These are phyloP conservation scores for Strix uralensis DNA, from an alignment of 2,113 vertebrate genomes.

Conservation along the genomic window DNA sequence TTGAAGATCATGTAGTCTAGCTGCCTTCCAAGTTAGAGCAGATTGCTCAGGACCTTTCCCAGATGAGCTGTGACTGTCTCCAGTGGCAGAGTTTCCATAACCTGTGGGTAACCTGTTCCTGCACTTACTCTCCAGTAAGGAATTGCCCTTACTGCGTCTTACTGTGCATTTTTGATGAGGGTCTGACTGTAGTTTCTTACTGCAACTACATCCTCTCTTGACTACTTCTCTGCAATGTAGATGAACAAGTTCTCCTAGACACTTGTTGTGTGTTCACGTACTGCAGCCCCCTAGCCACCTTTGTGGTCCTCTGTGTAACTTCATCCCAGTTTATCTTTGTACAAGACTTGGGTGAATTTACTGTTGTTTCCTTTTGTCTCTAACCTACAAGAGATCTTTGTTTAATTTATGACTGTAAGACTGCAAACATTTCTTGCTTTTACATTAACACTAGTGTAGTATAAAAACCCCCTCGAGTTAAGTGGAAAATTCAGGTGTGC, in stretches of 20 bases:
- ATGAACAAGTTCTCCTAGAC: not conserved
- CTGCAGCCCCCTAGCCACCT: not conserved
- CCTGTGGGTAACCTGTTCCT: not conserved
- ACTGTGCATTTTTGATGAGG: not conserved
- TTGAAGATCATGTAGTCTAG: not conserved
- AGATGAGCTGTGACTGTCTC: not conserved
- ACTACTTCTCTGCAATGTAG: not conserved
- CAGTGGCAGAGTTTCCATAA: not conserved
- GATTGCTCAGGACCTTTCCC: not conserved
- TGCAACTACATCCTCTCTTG: not conserved
- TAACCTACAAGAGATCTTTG: not conserved
- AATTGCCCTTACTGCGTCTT: not conserved
- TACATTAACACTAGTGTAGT: not conserved
- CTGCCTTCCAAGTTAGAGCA: not conserved
- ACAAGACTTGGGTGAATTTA: not conserved
- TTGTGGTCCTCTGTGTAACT: not conserved
- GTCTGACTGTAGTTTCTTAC: not conserved
- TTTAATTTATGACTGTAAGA: not conserved
- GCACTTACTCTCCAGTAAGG: not conserved
- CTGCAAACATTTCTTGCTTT: not conserved
- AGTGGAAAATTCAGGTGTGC: not conserved
- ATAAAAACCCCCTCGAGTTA: not conserved
- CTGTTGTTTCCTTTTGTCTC: not conserved
- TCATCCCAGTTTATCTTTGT: not conserved
- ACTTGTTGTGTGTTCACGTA: accelerated